Evolutionary conservation across 2,113 vertebrate genomes (phyloP), one percentile per base, ranked within the genome.

Genomic region (Suncus etruscus): DNA sequence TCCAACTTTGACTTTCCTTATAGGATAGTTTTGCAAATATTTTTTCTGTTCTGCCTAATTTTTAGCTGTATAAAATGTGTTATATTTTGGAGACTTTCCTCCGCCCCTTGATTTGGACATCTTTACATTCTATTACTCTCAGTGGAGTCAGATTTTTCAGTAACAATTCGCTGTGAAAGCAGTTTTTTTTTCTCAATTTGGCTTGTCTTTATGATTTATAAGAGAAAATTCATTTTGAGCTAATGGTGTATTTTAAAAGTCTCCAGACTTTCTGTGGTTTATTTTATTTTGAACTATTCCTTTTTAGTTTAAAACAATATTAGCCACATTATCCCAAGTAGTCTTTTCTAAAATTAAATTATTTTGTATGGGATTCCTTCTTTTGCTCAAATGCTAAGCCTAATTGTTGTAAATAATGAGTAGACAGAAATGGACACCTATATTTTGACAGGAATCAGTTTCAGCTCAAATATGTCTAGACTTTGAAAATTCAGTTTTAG

Each of bases 241-340:
- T 86, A 88, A 84, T 94, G 12, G 29, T 78, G 74, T 78, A 70
- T 92, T 94, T 91, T 94, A 94, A 96, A 95, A 94, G 77, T 87
- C 87, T 89, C 91, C 91, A 96, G 95, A 81, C 58, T 25, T 78
- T 90, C 51, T 91, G 92, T 91, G 86, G 89, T 83, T 96, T 90
- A 72, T 77, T 95, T 94, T 89, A 92, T 90, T 94, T 95, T 77
- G 83, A 95, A 91, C 32, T 73, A 87, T 75, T 94, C 16, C 32
- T 92, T 85, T 82, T 89, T 78, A 65, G 65, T 90, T 73, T 51
- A 54, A 22, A 81, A n/a, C 16, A 15, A 77, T 83, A 90, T 47
- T 73, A 39, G 20, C 82, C 65, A 78, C 16, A 92, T 94, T 94
- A 94, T 93, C 24, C 69, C 89, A 84, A 84, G 51, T 76, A 75